Evolutionary conservation across 2,797 vertebrate genomes (phyloP), one percentile per base, ranked within the genome.

Genomic region (Podarcis lilfordi): DNA sequence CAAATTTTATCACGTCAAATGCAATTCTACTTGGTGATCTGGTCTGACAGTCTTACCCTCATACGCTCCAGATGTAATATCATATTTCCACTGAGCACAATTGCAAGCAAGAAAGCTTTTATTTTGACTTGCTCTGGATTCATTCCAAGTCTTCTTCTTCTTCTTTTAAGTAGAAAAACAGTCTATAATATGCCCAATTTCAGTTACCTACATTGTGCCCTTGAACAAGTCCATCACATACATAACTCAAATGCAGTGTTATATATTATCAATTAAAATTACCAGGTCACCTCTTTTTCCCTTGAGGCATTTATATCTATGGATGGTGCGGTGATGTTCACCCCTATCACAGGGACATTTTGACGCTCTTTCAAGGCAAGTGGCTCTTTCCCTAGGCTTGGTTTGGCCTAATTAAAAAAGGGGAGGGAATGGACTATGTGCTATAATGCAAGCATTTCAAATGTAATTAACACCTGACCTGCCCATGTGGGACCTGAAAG

Each of bases 11-110:
- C 93, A 95, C 85, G 68, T 59, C 85, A 87, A 90, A 64, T 17
- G 84, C 93, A 95, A 94, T 90, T 89, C 89, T 91, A 94, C 93
- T 94, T 93, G 88, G 68, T 94, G 86, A 93, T 95, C 94, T 90
- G 85, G 89, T 84, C 91, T 86, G 88, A 72, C 85, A 94, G 84
- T 32, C 84, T 79, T 90, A 29, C 77, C 17, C 88, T 92, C 45
- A 10, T 80, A 86, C 50, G 85, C 90, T 78, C 85, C 82, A 43
- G 89, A 88, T 29, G 55, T 87, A 92, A 90, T 86, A 83, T 2
- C 64, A 72, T 87, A 86, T 93, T 89, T 88, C 82, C 72, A 89
- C 3, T 89, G 90, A 80, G 7, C 71, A 64, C 55, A 90, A 85
- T 50, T 91, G 87, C 74, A 64, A 88, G 19, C 2, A 68, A 87